phyloP scores from a whole-genome alignment of 2,888 invertebrate species.

The Chorisops tibialis region DNA sequence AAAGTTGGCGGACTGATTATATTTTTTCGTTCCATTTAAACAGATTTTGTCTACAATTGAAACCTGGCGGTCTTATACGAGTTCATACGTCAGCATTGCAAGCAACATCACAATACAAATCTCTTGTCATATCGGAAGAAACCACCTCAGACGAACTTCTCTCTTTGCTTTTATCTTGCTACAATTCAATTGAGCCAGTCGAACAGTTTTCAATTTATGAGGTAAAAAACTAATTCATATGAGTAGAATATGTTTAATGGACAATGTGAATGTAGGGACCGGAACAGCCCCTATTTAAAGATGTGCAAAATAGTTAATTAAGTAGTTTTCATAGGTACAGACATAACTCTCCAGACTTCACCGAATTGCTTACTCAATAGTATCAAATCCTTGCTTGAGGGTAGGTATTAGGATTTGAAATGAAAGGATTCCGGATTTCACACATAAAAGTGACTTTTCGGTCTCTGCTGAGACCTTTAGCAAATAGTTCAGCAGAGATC shows the following conservation, averaged over 20 bases:
- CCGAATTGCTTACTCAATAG: too few relatives aligned
- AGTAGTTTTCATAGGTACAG: too few relatives aligned
- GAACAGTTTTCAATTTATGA: slow-evolving; percentile 86
- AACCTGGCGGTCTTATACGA: slow-evolving; percentile 86
- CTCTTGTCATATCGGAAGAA: slow-evolving; percentile 80
- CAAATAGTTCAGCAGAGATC: too few relatives aligned
- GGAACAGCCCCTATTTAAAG: too few relatives aligned
- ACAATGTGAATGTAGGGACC: too few relatives aligned
- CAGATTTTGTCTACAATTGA: slow-evolving; percentile 82
- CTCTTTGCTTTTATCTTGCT: slow-evolving; percentile 78
- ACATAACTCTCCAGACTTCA: too few relatives aligned
- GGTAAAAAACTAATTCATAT: slow-evolving; percentile 58
- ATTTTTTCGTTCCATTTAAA: slow-evolving; percentile 23
- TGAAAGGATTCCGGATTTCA: too few relatives aligned
- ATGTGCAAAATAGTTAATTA: too few relatives aligned
- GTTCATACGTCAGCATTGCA: slow-evolving; percentile 89
- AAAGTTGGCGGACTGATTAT: neutral
- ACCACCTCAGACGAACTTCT: slow-evolving; percentile 87
- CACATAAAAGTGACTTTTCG: too few relatives aligned
- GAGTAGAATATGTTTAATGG: neutral
- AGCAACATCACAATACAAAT: slow-evolving; percentile 90
- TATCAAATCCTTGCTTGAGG: too few relatives aligned
- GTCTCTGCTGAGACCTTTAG: too few relatives aligned
- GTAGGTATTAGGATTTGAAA: too few relatives aligned
- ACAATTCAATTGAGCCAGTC: slow-evolving; percentile 76